A percentile compares a stretch with the other conserved stretches of the same genome.
Conservation (phyloP, 2,797 vertebrate genomes). For the Chelon auratus region DNA sequence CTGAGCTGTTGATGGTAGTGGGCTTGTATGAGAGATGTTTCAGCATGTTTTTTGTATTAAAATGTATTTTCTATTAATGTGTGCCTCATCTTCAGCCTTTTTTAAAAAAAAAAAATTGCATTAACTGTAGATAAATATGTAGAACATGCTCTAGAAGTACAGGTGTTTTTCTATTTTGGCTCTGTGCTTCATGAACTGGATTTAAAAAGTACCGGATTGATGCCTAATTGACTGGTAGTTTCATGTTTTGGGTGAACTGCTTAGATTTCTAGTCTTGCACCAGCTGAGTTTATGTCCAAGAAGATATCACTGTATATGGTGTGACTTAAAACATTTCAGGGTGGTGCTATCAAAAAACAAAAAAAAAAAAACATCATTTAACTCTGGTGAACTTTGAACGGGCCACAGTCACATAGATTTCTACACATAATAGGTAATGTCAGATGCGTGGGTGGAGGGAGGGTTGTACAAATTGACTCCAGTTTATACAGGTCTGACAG, state of each 20-base stretch:
- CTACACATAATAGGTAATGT: too few species aligned
- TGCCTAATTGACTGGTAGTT: not conserved
- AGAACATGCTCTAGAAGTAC: not conserved
- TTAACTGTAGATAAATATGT: too few species aligned
- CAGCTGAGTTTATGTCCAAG: too few species aligned
- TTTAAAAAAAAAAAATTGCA: too few species aligned
- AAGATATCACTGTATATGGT: too few species aligned
- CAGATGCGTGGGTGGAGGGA: too few species aligned
- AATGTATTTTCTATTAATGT: not conserved
- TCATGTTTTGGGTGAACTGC: not conserved
- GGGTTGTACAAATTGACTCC: not conserved
- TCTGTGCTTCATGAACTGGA: not conserved
- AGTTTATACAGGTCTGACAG: not conserved
- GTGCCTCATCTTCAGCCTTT: not conserved
- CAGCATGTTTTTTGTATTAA: conserved; percentile 46
- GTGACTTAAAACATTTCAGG: not conserved
- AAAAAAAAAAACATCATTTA: not conserved
- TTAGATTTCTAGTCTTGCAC: not conserved
- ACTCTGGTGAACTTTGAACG: too few species aligned
- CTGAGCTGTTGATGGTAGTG: not conserved
- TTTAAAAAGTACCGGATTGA: not conserved
- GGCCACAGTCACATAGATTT: not conserved
- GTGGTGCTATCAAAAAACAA: not conserved
- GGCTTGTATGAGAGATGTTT: conserved; percentile 34
- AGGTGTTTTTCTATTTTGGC: too few species aligned